Evolutionary conservation across 2,797 vertebrate genomes (phyloP), one percentile per base, ranked within the genome.

Genomic region (Trematomus bernacchii): DNA sequence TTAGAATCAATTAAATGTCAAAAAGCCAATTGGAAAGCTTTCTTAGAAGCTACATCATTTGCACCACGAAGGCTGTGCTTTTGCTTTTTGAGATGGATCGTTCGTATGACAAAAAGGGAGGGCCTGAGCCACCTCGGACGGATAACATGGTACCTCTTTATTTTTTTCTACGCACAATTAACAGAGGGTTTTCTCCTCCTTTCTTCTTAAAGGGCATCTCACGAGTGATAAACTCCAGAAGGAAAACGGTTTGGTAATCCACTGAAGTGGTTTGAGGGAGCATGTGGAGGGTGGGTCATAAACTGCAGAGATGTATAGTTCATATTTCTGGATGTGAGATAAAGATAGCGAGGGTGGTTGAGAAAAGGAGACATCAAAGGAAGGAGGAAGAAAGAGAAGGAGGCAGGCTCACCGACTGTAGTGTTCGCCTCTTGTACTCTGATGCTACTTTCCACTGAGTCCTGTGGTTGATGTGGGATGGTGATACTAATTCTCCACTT

Each of bases 131-230:
- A 42, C 85, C 77, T 71, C 69, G 60, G 19, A 86, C 74, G 63
- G 58, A 90, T 83, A 89, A 87, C 88, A 84, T 74, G 53, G 60
- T 70, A 84, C 87, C 67, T 87, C 75, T 83, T 89, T 82, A 84
- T 86, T 89, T 85, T 88, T 89, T 90, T 87, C 82, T 84, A 80
- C 52, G 69, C 63, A 66, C 87, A 90, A 90, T 92, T 93, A 91
- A 92, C 77, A 75, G 80, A 82, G 47, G 13, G 68, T 57, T 80
- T 74, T 85, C 73, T 66, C 52, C 11, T 64, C 52, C 80, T 75
- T 65, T 81, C 77, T 82, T 82, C 68, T 89, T 80, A 89, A 91
- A 93, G 91, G 85, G 86, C 86, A 90, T 90, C 82, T 86, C 88
- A 88, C 47, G 84, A 91, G 78, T 71, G 81, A 92, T 92, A 93